These are phyloP conservation scores for Pemphigus obesinymphae DNA, from an alignment of 1,140 invertebrate species.

Conservation along the genomic window DNA sequence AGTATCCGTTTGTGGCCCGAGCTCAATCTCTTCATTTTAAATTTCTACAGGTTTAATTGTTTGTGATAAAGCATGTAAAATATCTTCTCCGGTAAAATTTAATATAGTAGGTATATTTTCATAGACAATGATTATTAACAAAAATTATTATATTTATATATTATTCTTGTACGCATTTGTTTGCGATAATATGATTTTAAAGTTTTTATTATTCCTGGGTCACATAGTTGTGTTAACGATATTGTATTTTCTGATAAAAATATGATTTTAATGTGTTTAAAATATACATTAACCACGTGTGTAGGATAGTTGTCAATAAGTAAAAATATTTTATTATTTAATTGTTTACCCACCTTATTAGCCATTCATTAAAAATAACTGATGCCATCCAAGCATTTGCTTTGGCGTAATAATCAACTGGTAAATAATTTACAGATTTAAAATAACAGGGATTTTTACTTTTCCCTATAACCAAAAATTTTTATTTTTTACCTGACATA, in stretches of 20 bases:
- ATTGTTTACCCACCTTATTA: not conserved
- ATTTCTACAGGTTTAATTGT: not conserved
- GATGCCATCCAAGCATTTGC: slow-evolving; percentile 29
- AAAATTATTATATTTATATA: no score
- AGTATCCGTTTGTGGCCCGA: not conserved
- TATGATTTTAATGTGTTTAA: no score
- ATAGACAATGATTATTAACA: no score
- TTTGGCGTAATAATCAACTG: slow-evolving; percentile 1
- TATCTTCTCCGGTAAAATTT: not conserved
- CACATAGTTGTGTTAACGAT: no score
- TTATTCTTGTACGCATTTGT: no score
- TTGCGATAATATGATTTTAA: no score
- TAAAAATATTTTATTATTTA: not conserved
- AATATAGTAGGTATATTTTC: not conserved
- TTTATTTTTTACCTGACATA: slow-evolving; percentile 1
- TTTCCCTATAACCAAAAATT: slow-evolving; percentile 20
- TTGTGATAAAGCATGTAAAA: not conserved
- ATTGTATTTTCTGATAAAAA: no score
- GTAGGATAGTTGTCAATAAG: not conserved
- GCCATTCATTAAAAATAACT: not conserved
- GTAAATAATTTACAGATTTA: slow-evolving; percentile 19
- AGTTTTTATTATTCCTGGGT: no score
- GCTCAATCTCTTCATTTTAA: not conserved
- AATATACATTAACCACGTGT: no score
- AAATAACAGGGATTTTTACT: slow-evolving; percentile 16